phyloP scores from a whole-genome alignment of 1,140 invertebrate species.

The Heliconius hewitsoni region DNA sequence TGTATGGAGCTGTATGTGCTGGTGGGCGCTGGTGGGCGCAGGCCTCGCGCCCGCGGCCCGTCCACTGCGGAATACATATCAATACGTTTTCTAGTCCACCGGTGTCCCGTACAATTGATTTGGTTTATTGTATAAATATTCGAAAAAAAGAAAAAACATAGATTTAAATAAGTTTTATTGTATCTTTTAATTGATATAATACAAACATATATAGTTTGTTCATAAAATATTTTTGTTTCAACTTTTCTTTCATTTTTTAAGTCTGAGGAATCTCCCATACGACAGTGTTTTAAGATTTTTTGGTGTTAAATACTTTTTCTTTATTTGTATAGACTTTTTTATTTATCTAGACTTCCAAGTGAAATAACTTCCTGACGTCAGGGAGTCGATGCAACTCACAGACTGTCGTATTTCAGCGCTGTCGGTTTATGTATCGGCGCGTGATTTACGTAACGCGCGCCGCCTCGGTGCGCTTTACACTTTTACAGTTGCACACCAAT shows the following conservation, averaged over 20 bases:
- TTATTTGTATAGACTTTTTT: neutral
- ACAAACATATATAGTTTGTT: neutral
- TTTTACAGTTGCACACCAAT: slow-evolving; percentile 71
- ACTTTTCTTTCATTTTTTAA: too few species aligned
- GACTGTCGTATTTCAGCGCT: slow-evolving; percentile 56
- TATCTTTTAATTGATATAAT: neutral
- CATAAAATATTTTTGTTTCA: neutral
- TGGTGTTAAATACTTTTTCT: too few species aligned
- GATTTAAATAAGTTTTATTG: neutral
- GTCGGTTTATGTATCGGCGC: slow-evolving; percentile 60
- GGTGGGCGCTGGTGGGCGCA: slow-evolving; percentile 32
- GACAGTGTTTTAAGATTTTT: too few species aligned
- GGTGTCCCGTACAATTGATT: slow-evolving; percentile 41
- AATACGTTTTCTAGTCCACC: slow-evolving; percentile 46
- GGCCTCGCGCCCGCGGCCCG: slow-evolving; percentile 43
- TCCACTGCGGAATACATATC: slow-evolving; percentile 45
- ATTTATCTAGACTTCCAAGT: neutral
- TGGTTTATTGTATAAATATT: slow-evolving; percentile 36
- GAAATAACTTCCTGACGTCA: neutral
- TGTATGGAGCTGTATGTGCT: slow-evolving; percentile 33
- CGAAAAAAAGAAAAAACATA: neutral
- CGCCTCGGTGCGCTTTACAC: slow-evolving; percentile 76
- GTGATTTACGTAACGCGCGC: slow-evolving; percentile 71
- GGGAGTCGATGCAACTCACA: slow-evolving; percentile 17
- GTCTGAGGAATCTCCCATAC: too few species aligned